Conservation (phyloP, 2,888 invertebrate species). For the Physocephala rufipes region DNA sequence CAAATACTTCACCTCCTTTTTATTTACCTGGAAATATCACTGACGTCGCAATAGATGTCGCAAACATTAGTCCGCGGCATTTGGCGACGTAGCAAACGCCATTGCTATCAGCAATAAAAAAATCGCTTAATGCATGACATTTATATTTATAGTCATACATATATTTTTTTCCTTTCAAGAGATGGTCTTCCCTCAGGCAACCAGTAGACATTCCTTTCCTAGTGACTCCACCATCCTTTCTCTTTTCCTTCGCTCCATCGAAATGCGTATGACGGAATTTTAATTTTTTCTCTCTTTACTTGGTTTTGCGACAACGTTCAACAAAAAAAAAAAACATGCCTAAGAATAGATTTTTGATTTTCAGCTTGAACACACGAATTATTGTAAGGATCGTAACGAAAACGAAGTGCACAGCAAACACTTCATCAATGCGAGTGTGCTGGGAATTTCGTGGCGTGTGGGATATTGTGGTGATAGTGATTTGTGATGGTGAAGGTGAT, state of each 20-base stretch:
- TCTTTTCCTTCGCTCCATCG: neutral
- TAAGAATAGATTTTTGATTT: slow-evolving; percentile 22
- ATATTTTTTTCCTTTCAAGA: neutral
- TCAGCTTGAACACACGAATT: neutral
- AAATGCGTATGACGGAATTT: neutral
- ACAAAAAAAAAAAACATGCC: neutral
- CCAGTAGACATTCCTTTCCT: neutral
- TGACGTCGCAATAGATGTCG: too few relatives aligned
- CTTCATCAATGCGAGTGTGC: neutral
- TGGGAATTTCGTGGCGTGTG: too few relatives aligned
- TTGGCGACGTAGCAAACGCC: too few relatives aligned
- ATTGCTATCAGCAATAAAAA: neutral
- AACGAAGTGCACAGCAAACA: too few relatives aligned
- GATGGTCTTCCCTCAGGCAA: neutral
- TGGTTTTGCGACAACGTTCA: slow-evolving; percentile 1
- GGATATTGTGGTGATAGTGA: too few relatives aligned
- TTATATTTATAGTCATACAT: too few relatives aligned
- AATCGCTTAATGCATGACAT: neutral
- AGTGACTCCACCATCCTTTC: neutral
- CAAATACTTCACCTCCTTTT: too few relatives aligned
- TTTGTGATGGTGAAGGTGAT: too few relatives aligned
- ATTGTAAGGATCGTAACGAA: too few relatives aligned
- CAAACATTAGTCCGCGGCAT: too few relatives aligned
- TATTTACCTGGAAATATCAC: too few relatives aligned
- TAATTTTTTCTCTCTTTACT: neutral